phyloP scores from a whole-genome alignment of 2,888 invertebrate species.

The Lamellibrachia satsuma region DNA sequence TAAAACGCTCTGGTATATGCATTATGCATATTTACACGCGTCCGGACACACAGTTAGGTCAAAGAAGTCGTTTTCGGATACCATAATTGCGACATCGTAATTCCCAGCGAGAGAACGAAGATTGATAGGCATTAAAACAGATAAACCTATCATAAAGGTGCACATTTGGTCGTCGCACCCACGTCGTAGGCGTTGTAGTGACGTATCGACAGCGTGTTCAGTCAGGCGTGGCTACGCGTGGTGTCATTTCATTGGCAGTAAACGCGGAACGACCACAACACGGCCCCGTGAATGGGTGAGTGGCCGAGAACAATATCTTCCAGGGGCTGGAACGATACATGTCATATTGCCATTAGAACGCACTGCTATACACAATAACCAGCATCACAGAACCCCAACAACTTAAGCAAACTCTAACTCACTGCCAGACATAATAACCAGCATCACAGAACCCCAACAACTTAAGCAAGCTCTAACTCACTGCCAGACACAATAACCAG shows the following conservation, averaged over 20 bases:
- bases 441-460: too few species aligned
- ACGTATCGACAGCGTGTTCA: background rate
- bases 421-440: too few species aligned
- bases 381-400: too few species aligned
- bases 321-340: background rate
- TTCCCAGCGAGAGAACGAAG: background rate
- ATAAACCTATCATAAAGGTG: background rate
- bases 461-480: too few species aligned
- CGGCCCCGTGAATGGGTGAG: background rate
- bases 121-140: background rate
- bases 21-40: background rate
- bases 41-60: background rate
- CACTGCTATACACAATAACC: too few species aligned
- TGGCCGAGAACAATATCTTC: background rate
- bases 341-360: background rate
- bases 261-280: background rate
- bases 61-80: background rate
- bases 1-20: background rate
- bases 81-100: background rate
- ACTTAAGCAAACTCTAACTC: too few species aligned
- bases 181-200: background rate
- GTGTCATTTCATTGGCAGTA: background rate
- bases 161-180: background rate
- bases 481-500: too few species aligned
- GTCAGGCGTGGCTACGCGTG: background rate